Percentiles rank a stretch among this genome's conserved stretches.
Conservation (phyloP, 2,113 vertebrate genomes). For the Hypanus sabinus region DNA sequence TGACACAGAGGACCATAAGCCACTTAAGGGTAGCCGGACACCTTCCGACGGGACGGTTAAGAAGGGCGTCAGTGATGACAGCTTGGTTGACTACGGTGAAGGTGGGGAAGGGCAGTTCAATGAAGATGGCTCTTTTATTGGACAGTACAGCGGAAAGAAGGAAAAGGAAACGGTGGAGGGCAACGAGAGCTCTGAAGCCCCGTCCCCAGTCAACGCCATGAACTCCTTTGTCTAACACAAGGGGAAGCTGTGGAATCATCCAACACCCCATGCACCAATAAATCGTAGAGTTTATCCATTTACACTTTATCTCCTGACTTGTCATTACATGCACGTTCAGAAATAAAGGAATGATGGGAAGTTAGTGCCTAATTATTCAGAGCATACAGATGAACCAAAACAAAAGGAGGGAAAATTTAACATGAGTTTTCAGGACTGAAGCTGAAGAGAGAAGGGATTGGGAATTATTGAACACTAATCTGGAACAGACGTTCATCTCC, state of each 20-base stretch:
- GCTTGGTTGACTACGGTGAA: constrained; percentile 97
- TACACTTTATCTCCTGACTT: constrained; percentile 40
- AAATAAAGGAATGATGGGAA: constrained; percentile 27
- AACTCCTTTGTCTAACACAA: constrained; percentile 89
- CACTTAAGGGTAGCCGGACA: constrained; percentile 87
- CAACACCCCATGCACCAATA: constrained; percentile 27
- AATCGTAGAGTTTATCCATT: constrained; percentile 42
- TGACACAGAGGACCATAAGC: constrained; percentile 95
- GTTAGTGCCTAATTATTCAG: constrained; percentile 23
- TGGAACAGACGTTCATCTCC: constrained; percentile 13
- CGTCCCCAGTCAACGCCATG: constrained; percentile 90
- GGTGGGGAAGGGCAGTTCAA: constrained; percentile 97
- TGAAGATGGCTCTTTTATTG: constrained; percentile 97
- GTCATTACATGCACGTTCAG: constrained; percentile 37
- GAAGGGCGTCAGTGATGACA: constrained; percentile 93
- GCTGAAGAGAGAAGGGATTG: not conserved
- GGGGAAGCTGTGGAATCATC: constrained; percentile 24
- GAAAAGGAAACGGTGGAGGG: constrained; percentile 83
- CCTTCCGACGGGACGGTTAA: constrained; percentile 93
- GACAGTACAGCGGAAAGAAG: constrained; percentile 93
- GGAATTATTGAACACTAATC: constrained; percentile 4
- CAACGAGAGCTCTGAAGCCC: constrained; percentile 89
- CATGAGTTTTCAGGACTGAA: not conserved
- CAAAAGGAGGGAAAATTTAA: not conserved
- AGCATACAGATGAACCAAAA: constrained; percentile 16